phyloP scores from a whole-genome alignment of 2,888 invertebrate genomes.

The Trichogramma dendrolimi region DNA sequence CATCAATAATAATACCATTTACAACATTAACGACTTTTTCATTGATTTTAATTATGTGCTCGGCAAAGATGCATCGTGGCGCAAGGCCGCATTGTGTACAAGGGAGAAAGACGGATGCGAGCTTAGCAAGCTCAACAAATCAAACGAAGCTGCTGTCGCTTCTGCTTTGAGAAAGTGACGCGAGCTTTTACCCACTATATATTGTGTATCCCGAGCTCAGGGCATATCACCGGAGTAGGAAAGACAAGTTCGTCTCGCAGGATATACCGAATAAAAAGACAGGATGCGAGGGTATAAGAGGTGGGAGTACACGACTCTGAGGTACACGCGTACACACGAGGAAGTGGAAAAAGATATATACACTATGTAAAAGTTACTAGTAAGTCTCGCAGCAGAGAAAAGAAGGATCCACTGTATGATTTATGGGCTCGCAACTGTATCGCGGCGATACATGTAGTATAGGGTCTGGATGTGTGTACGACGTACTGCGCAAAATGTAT shows the following conservation, averaged over 20 bases:
- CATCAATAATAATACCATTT: no score
- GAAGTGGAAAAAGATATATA: background rate
- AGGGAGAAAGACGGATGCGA: no score
- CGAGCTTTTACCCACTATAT: no score
- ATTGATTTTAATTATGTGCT: no score
- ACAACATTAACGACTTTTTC: no score
- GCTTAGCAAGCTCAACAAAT: no score
- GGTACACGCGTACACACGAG: background rate
- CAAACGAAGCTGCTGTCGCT: no score
- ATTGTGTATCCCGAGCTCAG: no score
- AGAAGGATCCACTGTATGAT: conserved; percentile 25
- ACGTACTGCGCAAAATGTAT: conserved; percentile 31
- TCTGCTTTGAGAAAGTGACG: no score
- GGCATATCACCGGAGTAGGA: no score
- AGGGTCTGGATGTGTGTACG: background rate
- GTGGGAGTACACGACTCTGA: background rate
- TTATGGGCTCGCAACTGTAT: conserved; percentile 28
- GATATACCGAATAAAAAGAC: conserved; percentile 27
- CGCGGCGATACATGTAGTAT: conserved; percentile 8
- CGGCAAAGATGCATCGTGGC: no score
- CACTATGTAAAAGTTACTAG: conserved; percentile 2
- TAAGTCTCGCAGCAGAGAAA: conserved; percentile 24
- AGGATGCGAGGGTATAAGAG: conserved; percentile 19
- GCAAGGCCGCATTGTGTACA: no score
- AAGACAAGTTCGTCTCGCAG: conserved; percentile 24